Conservation (phyloP, 2,113 vertebrate genomes). For the Apodemus sylvaticus region DNA sequence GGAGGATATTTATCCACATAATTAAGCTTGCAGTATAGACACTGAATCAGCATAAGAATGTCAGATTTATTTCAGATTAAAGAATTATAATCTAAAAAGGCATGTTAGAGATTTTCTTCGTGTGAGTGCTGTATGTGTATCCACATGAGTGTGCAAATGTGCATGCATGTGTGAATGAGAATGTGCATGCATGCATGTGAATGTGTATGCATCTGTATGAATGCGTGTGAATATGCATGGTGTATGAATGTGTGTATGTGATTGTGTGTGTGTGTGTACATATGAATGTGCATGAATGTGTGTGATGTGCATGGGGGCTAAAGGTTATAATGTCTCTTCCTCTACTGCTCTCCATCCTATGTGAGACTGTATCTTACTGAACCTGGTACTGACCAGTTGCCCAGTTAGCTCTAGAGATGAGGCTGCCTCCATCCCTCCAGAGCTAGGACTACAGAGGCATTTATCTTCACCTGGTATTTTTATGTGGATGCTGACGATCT, state of each 20-base stretch:
- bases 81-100: neutral
- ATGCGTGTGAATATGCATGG: too few relatives aligned
- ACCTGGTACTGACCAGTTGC: neutral
- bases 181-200: too few relatives aligned
- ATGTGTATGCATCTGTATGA: too few relatives aligned
- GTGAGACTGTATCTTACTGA: neutral
- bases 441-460: neutral
- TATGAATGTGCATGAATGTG: too few relatives aligned
- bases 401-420: neutral
- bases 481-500: neutral
- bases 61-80: neutral
- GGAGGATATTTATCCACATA: slow-evolving; percentile 42
- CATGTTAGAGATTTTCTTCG: neutral
- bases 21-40: slow-evolving; percentile 35
- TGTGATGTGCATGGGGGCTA: too few relatives aligned
- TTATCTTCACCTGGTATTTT: neutral
- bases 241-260: too few relatives aligned
- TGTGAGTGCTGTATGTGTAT: neutral
- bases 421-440: neutral
- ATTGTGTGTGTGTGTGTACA: too few relatives aligned
- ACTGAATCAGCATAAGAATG: slow-evolving; percentile 7
- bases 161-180: too few relatives aligned
- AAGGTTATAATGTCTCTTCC: neutral
- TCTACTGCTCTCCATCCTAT: neutral
- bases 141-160: neutral